phyloP scores from a whole-genome alignment of 2,888 invertebrate genomes.

The Rhingia rostrata region DNA sequence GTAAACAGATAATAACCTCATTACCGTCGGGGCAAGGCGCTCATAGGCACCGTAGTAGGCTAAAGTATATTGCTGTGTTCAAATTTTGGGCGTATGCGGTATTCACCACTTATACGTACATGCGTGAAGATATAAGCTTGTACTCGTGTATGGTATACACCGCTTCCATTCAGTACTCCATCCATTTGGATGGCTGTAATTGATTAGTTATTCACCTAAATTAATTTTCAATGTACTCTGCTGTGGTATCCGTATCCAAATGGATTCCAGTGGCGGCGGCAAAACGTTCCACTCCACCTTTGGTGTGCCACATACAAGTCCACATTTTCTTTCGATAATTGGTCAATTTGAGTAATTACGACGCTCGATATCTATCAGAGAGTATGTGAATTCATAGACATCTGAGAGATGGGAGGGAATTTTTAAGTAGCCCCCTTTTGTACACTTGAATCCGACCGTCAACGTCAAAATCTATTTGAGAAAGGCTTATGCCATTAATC shows the following conservation, averaged over 20 bases:
- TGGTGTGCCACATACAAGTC: slow-evolving; percentile 43
- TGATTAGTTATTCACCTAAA: slow-evolving; percentile 66
- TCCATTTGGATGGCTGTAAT: slow-evolving; percentile 55
- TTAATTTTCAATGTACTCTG: slow-evolving; percentile 61
- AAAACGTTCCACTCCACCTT: slow-evolving; percentile 12
- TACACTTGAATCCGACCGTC: background rate
- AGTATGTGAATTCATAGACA: slow-evolving; percentile 31
- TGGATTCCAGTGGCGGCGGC: slow-evolving; percentile 36
- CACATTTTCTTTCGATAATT: slow-evolving; percentile 67
- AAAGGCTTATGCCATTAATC: slow-evolving; percentile 65
- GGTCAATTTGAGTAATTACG: slow-evolving; percentile 73
- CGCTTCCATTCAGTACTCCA: slow-evolving; percentile 52
- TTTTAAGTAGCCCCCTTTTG: slow-evolving; percentile 29
- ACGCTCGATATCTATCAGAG: slow-evolving; percentile 45
- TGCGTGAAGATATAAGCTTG: slow-evolving; percentile 35
- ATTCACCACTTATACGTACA: slow-evolving; percentile 33
- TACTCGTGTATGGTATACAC: background rate
- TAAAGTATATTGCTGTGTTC: background rate
- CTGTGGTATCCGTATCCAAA: slow-evolving; percentile 37
- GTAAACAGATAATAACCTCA: slow-evolving; percentile 42
- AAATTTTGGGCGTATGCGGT: slow-evolving; percentile 48
- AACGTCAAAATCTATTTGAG: slow-evolving; percentile 56
- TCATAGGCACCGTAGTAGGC: background rate
- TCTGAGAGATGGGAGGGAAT: slow-evolving; percentile 1
- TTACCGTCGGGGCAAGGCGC: slow-evolving; percentile 15